Conservation (phyloP, 2,797 vertebrate genomes). For the Muscicapa striata region DNA sequence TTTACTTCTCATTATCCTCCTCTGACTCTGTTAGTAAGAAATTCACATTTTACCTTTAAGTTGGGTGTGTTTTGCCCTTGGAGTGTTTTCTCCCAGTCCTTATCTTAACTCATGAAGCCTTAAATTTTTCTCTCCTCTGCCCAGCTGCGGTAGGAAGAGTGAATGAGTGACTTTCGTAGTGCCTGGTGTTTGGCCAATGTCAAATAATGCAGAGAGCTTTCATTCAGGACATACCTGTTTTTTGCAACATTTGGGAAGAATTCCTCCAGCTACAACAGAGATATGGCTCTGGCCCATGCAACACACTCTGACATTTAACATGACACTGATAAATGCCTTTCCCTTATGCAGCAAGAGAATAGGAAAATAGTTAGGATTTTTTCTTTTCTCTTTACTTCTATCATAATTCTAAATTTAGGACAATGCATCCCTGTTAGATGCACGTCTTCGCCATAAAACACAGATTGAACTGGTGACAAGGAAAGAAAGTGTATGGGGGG, state of each 20-base stretch:
- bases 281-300: not conserved
- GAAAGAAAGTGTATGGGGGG: not conserved
- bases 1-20: not conserved
- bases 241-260: constrained; percentile 34
- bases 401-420: not conserved
- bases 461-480: not conserved
- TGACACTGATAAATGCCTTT: not conserved
- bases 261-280: not conserved
- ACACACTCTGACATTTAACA: not conserved
- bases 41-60: not conserved
- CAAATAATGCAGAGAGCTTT: not conserved
- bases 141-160: not conserved
- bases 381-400: not conserved
- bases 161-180: accelerated
- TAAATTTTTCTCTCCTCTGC: not conserved
- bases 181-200: not conserved
- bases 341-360: not conserved
- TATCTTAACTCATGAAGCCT: not conserved
- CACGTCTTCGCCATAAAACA: not conserved
- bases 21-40: not conserved
- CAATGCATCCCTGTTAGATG: not conserved
- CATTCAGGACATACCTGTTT: not conserved
- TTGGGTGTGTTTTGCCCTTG: not conserved
- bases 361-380: not conserved
- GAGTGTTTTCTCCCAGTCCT: not conserved